Percentiles rank a stretch among this genome's conserved stretches.
Evolutionary conservation across 2,113 vertebrate species (phyloP).

Genomic region (Clarias gariepinus): DNA sequence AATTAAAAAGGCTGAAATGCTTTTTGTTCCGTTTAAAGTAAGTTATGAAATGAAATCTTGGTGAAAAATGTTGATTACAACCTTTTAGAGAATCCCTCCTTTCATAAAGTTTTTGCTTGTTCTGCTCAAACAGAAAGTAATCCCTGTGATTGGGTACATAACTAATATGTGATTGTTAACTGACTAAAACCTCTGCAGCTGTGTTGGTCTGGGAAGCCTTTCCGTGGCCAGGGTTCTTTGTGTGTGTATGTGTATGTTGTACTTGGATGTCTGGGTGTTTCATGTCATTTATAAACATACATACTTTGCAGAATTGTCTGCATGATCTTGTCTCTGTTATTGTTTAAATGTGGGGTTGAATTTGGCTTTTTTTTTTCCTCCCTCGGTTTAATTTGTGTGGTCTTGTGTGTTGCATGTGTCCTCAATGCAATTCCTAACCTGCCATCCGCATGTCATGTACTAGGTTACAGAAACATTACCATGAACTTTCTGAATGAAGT

Average conservation of each 20-base stretch:
- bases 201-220: slow-evolving; percentile 27
- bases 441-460: slow-evolving; percentile 16
- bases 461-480: slow-evolving; percentile 29
- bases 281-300: background rate
- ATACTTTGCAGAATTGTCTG: slow-evolving; percentile 39
- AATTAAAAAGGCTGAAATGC: no score
- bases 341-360: background rate
- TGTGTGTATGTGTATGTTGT: background rate
- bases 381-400: background rate
- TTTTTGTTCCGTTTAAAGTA: background rate
- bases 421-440: background rate
- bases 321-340: background rate
- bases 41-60: background rate
- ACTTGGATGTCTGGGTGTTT: slow-evolving; percentile 42
- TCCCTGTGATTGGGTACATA: slow-evolving; percentile 2
- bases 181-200: slow-evolving; percentile 36
- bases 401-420: background rate
- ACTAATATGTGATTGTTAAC: slow-evolving; percentile 23
- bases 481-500: slow-evolving; percentile 61
- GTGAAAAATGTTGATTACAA: slow-evolving; percentile 61
- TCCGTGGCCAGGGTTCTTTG: slow-evolving; percentile 21
- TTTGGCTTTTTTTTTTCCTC: background rate
- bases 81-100: slow-evolving; percentile 50
- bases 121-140: slow-evolving; percentile 45
- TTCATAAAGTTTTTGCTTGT: slow-evolving; percentile 60